Evolutionary conservation across 2,888 invertebrate species (phyloP).

Genomic region (Oxyteleia sp.): DNA sequence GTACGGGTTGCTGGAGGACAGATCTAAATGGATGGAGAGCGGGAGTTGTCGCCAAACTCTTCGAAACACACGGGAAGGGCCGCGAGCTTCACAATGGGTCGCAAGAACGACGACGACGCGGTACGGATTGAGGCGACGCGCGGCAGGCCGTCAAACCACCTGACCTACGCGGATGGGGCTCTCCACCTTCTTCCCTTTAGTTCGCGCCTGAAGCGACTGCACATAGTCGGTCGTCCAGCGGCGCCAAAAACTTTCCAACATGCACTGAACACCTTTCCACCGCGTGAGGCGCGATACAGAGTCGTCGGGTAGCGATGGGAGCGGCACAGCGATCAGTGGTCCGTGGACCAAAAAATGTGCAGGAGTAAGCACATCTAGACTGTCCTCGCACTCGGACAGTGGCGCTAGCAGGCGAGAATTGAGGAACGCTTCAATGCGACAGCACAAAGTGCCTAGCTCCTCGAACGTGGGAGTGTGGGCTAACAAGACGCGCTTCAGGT

Average conservation of each 20-base stretch:
- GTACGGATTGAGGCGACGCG: too few relatives aligned
- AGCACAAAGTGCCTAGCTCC: constrained; percentile 8
- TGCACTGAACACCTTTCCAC: background rate
- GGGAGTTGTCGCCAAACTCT: too few relatives aligned
- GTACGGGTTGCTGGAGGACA: too few relatives aligned
- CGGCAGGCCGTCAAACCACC: constrained; percentile 67
- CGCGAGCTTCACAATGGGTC: too few relatives aligned
- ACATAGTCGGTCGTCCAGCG: constrained; percentile 42
- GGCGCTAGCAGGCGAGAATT: constrained; percentile 6
- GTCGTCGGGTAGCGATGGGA: too few relatives aligned
- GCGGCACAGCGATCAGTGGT: background rate
- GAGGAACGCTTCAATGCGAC: background rate
- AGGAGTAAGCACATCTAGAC: constrained; percentile 8
- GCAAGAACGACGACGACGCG: too few relatives aligned
- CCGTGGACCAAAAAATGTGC: constrained; percentile 38
- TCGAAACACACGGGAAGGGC: too few relatives aligned
- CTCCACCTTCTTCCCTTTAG: constrained; percentile 16
- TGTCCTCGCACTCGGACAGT: background rate
- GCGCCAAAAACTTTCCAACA: constrained; percentile 25
- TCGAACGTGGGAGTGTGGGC: constrained; percentile 14
- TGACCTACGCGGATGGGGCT: constrained; percentile 29
- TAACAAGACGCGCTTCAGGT: constrained; percentile 3
- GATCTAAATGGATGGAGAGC: too few relatives aligned
- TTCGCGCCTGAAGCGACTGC: constrained; percentile 27
- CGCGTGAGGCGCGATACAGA: too few relatives aligned